A percentile compares a stretch with the other conserved stretches of the same genome.
Conservation (phyloP, 2,797 vertebrate species). For the Tadarida brasiliensis region DNA sequence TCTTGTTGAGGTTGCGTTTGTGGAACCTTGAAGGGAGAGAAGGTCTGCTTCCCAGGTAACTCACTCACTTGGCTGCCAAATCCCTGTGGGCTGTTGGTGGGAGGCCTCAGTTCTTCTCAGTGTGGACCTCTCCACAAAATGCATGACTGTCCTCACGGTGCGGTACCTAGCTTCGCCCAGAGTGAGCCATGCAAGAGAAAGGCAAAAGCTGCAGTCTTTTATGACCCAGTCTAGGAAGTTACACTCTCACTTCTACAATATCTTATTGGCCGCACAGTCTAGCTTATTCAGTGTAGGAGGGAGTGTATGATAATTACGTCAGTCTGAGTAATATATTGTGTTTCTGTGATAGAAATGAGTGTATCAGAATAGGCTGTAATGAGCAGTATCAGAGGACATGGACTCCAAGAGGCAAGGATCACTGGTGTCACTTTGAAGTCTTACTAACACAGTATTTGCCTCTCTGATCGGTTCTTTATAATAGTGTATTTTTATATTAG, state of each 20-base stretch:
- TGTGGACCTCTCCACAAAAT: not conserved
- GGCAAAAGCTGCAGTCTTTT: not conserved
- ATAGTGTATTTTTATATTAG: not conserved
- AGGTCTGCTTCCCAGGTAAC: not conserved
- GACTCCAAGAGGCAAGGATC: not conserved
- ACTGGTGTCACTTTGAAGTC: not conserved
- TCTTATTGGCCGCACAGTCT: not conserved
- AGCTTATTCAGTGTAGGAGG: not conserved
- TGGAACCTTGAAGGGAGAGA: not conserved
- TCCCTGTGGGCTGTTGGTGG: accelerated
- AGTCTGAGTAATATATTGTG: not conserved
- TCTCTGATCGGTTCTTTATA: not conserved
- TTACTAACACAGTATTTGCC: not conserved
- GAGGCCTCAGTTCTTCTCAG: not conserved
- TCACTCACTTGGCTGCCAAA: not conserved
- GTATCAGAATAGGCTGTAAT: not conserved
- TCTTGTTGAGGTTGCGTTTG: not conserved
- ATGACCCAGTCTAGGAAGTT: not conserved
- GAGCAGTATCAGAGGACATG: not conserved
- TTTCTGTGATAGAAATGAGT: not conserved
- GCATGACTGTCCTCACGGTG: not conserved
- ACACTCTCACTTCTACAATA: not conserved
- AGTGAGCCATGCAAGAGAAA: not conserved
- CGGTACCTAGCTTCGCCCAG: not conserved
- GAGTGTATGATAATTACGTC: not conserved